phyloP scores from a whole-genome alignment of 2,113 vertebrate species.

The Zonotrichia leucophrys region DNA sequence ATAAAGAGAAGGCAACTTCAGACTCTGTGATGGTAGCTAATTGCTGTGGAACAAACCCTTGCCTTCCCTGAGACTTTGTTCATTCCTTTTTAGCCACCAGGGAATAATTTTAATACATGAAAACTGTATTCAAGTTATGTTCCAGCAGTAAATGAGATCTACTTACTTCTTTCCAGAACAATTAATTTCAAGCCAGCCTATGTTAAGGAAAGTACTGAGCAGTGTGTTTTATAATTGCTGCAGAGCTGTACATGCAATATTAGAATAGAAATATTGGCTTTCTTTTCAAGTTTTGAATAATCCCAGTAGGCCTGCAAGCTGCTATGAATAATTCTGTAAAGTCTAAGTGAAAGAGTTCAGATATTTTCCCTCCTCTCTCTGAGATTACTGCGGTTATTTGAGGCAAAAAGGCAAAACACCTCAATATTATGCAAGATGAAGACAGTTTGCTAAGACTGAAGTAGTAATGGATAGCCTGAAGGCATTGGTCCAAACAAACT shows the following conservation, averaged over 20 bases:
- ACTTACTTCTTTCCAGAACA: background rate
- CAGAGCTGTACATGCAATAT: background rate
- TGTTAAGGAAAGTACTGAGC: background rate
- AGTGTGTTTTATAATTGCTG: slow-evolving; percentile 21
- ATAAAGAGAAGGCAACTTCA: background rate
- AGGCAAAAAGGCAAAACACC: slow-evolving; percentile 6
- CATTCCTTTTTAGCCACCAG: background rate
- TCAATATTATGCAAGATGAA: background rate
- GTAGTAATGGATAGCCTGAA: background rate
- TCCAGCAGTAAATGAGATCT: slow-evolving; percentile 29
- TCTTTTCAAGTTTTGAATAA: slow-evolving; percentile 29
- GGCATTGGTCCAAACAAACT: background rate
- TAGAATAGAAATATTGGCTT: slow-evolving; percentile 18
- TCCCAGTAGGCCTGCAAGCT: background rate
- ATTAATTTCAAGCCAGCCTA: slow-evolving; percentile 49
- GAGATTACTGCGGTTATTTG: background rate
- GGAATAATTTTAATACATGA: slow-evolving; percentile 29
- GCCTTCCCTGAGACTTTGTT: background rate
- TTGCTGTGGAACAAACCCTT: slow-evolving; percentile 14
- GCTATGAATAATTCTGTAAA: slow-evolving; percentile 3
- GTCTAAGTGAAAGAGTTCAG: background rate
- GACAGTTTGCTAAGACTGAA: background rate
- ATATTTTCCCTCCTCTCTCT: background rate
- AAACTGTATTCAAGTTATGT: slow-evolving; percentile 2
- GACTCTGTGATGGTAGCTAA: background rate